Conservation (phyloP, 2,888 invertebrate genomes). For the Ophioninae sp. region DNA sequence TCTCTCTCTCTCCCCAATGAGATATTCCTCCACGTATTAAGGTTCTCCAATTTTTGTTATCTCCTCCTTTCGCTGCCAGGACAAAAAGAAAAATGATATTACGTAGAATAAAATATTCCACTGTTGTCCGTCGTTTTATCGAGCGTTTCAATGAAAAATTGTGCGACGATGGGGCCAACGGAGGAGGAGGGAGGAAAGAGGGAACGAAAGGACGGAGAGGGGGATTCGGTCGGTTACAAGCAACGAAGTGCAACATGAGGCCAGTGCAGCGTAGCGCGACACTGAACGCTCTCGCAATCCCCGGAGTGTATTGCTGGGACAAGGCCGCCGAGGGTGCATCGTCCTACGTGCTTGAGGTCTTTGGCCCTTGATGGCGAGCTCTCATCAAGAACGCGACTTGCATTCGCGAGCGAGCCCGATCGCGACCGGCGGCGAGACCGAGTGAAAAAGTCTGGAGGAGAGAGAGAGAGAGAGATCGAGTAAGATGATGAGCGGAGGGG, state of each 20-base stretch:
- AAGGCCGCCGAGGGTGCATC: conserved; percentile 78
- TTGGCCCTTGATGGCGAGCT: conserved; percentile 64
- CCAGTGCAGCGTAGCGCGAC: conserved; percentile 57
- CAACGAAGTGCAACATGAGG: conserved; percentile 41
- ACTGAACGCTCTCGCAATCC: conserved; percentile 40
- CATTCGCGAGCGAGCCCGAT: conserved; percentile 57
- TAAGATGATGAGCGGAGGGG: background rate
- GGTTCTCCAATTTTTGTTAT: conserved; percentile 30
- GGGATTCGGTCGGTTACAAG: conserved; percentile 16
- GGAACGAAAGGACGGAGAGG: background rate
- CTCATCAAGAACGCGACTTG: conserved; percentile 57
- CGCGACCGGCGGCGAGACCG: conserved; percentile 23
- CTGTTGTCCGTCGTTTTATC: conserved; percentile 15
- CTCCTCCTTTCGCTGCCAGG: conserved; percentile 26
- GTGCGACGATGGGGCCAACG: background rate
- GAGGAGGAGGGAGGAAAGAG: background rate
- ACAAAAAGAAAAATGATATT: conserved; percentile 27
- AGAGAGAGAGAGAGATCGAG: background rate
- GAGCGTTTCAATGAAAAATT: conserved; percentile 35
- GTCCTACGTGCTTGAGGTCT: conserved; percentile 74
- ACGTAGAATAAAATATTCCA: conserved; percentile 1
- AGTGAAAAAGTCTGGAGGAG: conserved; percentile 7
- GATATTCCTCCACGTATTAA: conserved; percentile 36
- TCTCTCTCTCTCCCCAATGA: conserved; percentile 52
- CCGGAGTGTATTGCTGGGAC: conserved; percentile 69